These are phyloP conservation scores for Eurytoma californica DNA, from an alignment of 2,888 invertebrate species.

Conservation along the genomic window DNA sequence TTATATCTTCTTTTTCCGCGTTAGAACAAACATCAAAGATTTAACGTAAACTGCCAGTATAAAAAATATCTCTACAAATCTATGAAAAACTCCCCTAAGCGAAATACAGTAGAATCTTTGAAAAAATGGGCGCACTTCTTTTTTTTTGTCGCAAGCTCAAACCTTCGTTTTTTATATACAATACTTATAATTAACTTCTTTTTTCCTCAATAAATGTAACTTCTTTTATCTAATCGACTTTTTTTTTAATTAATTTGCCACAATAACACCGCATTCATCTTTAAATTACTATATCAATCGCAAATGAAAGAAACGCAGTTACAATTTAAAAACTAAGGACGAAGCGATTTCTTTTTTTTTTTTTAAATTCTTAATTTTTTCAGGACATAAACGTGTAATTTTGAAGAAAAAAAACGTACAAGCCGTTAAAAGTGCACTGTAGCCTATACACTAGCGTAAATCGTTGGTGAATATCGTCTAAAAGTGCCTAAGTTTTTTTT, in stretches of 20 bases:
- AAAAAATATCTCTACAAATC: slow-evolving; percentile 41
- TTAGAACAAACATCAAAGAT: neutral
- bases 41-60: slow-evolving; percentile 37
- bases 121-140: neutral
- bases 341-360: neutral
- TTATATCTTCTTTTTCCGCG: neutral
- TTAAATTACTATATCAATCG: neutral
- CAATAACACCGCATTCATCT: neutral
- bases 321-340: neutral
- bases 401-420: slow-evolving; percentile 17
- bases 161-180: slow-evolving; percentile 7
- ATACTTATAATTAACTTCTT: neutral
- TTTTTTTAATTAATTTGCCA: neutral
- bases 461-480: slow-evolving; percentile 7
- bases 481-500: slow-evolving; percentile 2
- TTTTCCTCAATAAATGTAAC: neutral
- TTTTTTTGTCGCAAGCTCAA: slow-evolving; percentile 31
- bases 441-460: neutral
- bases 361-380: too few relatives aligned
- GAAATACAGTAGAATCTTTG: slow-evolving; percentile 9
- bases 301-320: neutral
- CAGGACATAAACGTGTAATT: neutral
- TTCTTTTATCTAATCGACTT: neutral
- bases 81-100: slow-evolving; percentile 9
- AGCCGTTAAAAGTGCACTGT: slow-evolving; percentile 30